These are phyloP conservation scores for Nomada hirtipes DNA, from an alignment of 2,888 invertebrate species.

Conservation along the genomic window DNA sequence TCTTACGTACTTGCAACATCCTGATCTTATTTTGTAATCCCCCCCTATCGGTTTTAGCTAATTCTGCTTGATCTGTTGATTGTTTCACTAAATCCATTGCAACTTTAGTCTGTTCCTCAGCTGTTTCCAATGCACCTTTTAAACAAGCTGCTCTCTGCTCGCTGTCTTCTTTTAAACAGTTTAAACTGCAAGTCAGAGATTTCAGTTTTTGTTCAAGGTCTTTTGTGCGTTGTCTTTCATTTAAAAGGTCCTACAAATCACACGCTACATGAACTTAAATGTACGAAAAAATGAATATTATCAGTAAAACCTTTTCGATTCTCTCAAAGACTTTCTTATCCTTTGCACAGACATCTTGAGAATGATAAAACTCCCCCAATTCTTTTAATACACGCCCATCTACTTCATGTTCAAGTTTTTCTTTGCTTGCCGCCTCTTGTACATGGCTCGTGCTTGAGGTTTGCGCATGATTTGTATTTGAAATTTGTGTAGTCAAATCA, in stretches of 20 bases:
- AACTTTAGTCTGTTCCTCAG: conserved; percentile 65
- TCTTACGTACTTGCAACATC: conserved; percentile 60
- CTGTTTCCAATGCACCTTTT: conserved; percentile 61
- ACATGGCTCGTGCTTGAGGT: background rate
- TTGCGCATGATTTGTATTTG: background rate
- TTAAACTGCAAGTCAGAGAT: conserved; percentile 61
- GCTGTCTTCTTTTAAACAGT: conserved; percentile 63
- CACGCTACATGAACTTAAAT: conserved; percentile 3
- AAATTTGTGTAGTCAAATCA: background rate
- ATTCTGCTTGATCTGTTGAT: conserved; percentile 64
- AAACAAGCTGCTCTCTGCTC: conserved; percentile 65
- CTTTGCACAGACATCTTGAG: background rate
- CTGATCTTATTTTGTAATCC: conserved; percentile 62
- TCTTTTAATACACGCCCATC: background rate
- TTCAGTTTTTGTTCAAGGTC: conserved; percentile 69
- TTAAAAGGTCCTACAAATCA: conserved; percentile 64
- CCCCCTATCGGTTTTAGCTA: conserved; percentile 64
- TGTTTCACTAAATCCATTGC: conserved; percentile 70
- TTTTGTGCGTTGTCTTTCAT: conserved; percentile 57
- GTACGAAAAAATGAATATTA: background rate
- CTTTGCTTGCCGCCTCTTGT: background rate
- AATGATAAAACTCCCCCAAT: background rate
- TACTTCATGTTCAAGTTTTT: background rate
- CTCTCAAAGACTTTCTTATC: conserved; percentile 23
- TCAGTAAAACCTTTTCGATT: conserved; percentile 41